Conservation (phyloP, 2,888 invertebrate genomes). For the Herminia tarsipennalis region DNA sequence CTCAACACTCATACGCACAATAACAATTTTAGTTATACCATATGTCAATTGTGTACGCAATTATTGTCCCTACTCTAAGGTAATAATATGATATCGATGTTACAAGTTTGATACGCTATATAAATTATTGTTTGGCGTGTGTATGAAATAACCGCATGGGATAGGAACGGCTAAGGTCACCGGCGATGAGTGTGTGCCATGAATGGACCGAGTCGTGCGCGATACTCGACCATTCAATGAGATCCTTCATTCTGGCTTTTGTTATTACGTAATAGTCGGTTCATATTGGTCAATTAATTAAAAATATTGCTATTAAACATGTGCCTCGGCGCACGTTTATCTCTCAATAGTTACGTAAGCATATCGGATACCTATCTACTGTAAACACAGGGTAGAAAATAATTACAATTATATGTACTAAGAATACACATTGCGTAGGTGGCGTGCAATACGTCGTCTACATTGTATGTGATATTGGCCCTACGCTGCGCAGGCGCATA, state of each 20-base stretch:
- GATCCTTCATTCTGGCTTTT: conserved; percentile 67
- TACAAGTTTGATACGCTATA: conserved; percentile 26
- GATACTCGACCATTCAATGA: conserved; percentile 65
- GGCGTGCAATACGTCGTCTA: conserved; percentile 16
- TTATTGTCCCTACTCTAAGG: conserved; percentile 14
- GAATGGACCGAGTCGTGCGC: conserved; percentile 65
- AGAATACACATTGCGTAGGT: conserved; percentile 16
- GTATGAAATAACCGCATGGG: conserved; percentile 58
- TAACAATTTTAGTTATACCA: conserved; percentile 26
- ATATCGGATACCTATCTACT: conserved; percentile 21
- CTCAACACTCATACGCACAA: conserved; percentile 23
- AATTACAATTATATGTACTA: conserved; percentile 17
- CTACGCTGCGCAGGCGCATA: conserved; percentile 3
- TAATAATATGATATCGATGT: conserved; percentile 16
- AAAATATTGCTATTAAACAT: conserved; percentile 44
- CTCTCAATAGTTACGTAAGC: conserved; percentile 44
- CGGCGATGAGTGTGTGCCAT: conserved; percentile 59
- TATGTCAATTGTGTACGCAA: conserved; percentile 27
- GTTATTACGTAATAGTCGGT: conserved; percentile 62
- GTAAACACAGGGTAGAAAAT: conserved; percentile 22
- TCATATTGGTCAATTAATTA: conserved; percentile 52
- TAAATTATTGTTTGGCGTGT: conserved; percentile 32
- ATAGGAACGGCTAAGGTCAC: conserved; percentile 62
- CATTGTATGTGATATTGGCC: conserved; percentile 11
- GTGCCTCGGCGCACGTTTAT: conserved; percentile 36